Percentiles rank a stretch among this genome's conserved stretches.
Evolutionary conservation across 2,888 invertebrate species (phyloP).

Genomic region (Drosophila acutilabella): DNA sequence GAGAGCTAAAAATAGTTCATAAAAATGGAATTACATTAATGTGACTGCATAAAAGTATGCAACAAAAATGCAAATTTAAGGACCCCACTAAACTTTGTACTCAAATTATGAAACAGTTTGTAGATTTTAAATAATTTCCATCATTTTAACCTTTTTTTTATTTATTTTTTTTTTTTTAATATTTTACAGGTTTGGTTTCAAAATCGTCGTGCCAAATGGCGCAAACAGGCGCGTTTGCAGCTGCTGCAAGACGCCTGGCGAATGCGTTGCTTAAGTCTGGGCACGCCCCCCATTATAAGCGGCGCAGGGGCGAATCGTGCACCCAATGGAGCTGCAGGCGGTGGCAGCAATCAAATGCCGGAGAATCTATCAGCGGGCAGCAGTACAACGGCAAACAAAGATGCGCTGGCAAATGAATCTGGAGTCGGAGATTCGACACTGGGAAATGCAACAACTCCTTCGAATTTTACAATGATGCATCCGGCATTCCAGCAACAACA

Average conservation of each 20-base stretch:
- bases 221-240: slow-evolving; percentile 94
- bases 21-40: too few species aligned
- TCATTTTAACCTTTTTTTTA: background rate
- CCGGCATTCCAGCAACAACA: slow-evolving; percentile 83
- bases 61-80: background rate
- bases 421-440: slow-evolving; percentile 37
- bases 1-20: too few species aligned
- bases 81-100: background rate
- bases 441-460: slow-evolving; percentile 48
- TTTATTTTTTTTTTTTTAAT: background rate
- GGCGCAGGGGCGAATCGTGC: slow-evolving; percentile 81
- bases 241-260: slow-evolving; percentile 95
- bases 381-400: slow-evolving; percentile 51
- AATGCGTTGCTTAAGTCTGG: slow-evolving; percentile 93
- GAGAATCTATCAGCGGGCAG: slow-evolving; percentile 80
- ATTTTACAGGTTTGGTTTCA: slow-evolving; percentile 93
- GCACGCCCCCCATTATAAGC: slow-evolving; percentile 87
- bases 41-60: background rate
- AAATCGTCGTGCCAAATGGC: slow-evolving; percentile 95
- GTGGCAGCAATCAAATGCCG: slow-evolving; percentile 71
- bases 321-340: slow-evolving; percentile 48
- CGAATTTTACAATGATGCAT: slow-evolving; percentile 84
- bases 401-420: slow-evolving; percentile 46
- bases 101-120: background rate
- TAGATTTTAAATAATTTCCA: background rate